These are phyloP conservation scores for Macrotis lagotis DNA, from an alignment of 2,113 vertebrate species.

Conservation along the genomic window DNA sequence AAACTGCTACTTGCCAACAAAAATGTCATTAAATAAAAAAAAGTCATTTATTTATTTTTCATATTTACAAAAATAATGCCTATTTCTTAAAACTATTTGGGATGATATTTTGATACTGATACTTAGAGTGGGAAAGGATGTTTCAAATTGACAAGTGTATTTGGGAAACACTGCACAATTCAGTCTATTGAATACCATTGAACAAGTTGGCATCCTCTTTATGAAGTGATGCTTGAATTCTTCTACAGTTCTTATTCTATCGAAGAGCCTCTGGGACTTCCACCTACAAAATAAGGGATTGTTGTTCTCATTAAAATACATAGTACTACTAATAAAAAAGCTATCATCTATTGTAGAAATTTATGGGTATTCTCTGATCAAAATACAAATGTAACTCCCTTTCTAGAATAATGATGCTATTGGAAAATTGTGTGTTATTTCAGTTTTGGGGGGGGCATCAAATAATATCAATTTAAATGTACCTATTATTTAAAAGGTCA, in stretches of 20 bases:
- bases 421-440: background rate
- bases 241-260: conserved; percentile 69
- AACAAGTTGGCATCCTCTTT: conserved; percentile 64
- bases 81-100: conserved; percentile 75
- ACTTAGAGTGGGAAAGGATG: conserved; percentile 69
- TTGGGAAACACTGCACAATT: conserved; percentile 75
- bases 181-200: conserved; percentile 68
- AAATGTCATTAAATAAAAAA: conserved; percentile 85
- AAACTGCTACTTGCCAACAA: conserved; percentile 76
- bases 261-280: conserved; percentile 86
- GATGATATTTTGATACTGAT: conserved; percentile 55
- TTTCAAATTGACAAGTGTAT: conserved; percentile 69
- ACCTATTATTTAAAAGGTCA: background rate
- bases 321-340: background rate
- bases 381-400: background rate
- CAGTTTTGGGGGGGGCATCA: background rate
- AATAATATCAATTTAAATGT: background rate
- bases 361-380: conserved; percentile 1
- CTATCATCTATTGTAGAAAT: background rate
- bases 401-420: background rate
- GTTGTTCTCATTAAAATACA: conserved; percentile 61
- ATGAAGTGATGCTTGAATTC: conserved; percentile 31
- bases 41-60: conserved; percentile 81
- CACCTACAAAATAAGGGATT: conserved; percentile 81
- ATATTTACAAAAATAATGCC: conserved; percentile 86